Evolutionary conservation across 1,140 invertebrate species (phyloP).

Genomic region (Drosophila fuyamai): DNA sequence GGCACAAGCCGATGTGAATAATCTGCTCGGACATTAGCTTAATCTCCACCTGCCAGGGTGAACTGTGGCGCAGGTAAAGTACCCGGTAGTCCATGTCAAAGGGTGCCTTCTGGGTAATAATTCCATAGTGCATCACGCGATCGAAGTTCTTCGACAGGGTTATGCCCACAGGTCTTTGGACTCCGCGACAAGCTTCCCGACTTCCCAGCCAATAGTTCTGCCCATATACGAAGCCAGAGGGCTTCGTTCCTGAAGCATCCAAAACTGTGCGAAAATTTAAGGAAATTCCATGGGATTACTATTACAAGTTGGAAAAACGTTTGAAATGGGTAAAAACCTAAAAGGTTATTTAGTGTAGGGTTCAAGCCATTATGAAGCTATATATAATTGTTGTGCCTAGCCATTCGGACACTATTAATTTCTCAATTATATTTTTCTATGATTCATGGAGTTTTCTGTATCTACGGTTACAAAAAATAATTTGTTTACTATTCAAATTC

Average conservation of each 20-base stretch:
- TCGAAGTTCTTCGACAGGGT: slow-evolving; percentile 81
- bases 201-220: slow-evolving; percentile 84
- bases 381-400: not conserved
- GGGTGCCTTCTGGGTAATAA: slow-evolving; percentile 77
- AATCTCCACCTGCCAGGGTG: slow-evolving; percentile 84
- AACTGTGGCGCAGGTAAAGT: slow-evolving; percentile 77
- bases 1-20: slow-evolving; percentile 80
- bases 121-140: slow-evolving; percentile 74
- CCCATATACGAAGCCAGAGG: slow-evolving; percentile 80
- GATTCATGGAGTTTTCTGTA: not conserved
- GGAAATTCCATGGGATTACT: not conserved
- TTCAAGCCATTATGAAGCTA: not conserved
- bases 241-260: slow-evolving; percentile 78
- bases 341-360: not conserved
- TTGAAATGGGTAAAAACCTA: not conserved
- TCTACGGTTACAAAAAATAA: not conserved
- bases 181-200: slow-evolving; percentile 72
- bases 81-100: slow-evolving; percentile 82
- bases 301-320: not conserved
- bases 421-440: not conserved
- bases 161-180: slow-evolving; percentile 71
- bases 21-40: slow-evolving; percentile 83
- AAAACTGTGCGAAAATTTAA: slow-evolving; percentile 54
- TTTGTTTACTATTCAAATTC: not conserved
- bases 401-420: not conserved